phyloP scores from a whole-genome alignment of 2,888 invertebrate species.

The Caenorhabditis sinica region DNA sequence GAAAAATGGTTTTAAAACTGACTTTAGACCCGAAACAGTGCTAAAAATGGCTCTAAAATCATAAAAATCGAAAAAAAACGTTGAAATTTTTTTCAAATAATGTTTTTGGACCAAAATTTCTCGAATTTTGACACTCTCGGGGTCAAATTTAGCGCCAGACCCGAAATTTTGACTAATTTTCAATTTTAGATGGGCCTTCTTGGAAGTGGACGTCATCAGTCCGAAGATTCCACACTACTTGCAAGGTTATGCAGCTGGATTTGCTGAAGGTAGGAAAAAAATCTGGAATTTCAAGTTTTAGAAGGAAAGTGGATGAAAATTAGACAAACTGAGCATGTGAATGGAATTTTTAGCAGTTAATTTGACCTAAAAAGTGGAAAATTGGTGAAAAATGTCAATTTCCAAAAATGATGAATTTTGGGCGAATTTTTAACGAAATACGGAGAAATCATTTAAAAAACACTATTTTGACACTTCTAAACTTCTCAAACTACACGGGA shows the following conservation, averaged over 20 bases:
- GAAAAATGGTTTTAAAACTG: not conserved
- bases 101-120: not conserved
- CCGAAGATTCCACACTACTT: conserved; percentile 73
- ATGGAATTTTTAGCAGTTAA: not conserved
- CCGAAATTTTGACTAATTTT: not conserved
- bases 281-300: not conserved
- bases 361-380: too few species aligned
- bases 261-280: conserved; percentile 77
- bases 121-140: too few species aligned
- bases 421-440: too few species aligned
- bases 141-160: too few species aligned
- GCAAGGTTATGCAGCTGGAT: conserved; percentile 82
- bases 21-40: not conserved
- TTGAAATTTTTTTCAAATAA: not conserved
- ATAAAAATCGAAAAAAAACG: not conserved
- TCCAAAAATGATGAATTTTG: not conserved
- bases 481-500: not conserved
- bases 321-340: not conserved
- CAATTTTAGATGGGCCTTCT: conserved; percentile 73
- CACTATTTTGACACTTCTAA: not conserved
- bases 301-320: not conserved
- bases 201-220: conserved; percentile 79
- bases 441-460: not conserved
- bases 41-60: not conserved
- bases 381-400: too few species aligned